These are phyloP conservation scores for Pachyuromys duprasi DNA, from an alignment of 2,797 vertebrate species.

Conservation along the genomic window DNA sequence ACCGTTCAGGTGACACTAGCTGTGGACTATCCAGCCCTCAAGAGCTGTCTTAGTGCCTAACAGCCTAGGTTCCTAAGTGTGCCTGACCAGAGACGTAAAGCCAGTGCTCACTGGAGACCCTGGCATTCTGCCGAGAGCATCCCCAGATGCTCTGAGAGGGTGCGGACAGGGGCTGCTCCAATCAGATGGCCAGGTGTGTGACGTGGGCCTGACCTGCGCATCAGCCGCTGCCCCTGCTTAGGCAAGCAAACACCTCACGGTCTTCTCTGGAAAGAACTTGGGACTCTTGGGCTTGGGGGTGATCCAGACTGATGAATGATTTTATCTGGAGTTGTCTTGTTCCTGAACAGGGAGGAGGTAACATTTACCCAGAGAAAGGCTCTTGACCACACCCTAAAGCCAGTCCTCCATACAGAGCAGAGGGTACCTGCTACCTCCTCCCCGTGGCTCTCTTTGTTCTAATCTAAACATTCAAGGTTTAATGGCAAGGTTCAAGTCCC, in stretches of 20 bases:
- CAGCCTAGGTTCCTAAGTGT: background rate
- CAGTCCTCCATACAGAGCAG: background rate
- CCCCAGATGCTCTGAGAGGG: background rate
- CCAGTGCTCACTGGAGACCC: background rate
- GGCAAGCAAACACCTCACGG: background rate
- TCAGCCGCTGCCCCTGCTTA: background rate
- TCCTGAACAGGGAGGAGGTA: background rate
- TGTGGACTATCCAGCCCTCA: too few relatives aligned
- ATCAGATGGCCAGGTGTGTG: background rate
- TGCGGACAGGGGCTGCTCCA: background rate
- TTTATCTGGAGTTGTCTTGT: background rate
- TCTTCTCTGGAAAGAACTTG: background rate
- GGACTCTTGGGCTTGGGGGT: background rate
- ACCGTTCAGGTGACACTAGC: background rate
- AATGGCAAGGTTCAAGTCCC: background rate
- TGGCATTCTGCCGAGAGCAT: background rate
- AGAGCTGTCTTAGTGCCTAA: background rate
- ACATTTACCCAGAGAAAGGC: background rate
- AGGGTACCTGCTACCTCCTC: background rate
- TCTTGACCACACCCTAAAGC: background rate
- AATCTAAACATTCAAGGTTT: background rate
- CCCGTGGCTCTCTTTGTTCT: conserved; percentile 13
- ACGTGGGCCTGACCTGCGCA: background rate
- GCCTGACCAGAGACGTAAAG: background rate
- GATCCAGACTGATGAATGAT: background rate